Percentiles rank a stretch among this genome's conserved stretches.
These are phyloP conservation scores for Empis livida DNA, from an alignment of 2,888 invertebrate species.

Conservation along the genomic window DNA sequence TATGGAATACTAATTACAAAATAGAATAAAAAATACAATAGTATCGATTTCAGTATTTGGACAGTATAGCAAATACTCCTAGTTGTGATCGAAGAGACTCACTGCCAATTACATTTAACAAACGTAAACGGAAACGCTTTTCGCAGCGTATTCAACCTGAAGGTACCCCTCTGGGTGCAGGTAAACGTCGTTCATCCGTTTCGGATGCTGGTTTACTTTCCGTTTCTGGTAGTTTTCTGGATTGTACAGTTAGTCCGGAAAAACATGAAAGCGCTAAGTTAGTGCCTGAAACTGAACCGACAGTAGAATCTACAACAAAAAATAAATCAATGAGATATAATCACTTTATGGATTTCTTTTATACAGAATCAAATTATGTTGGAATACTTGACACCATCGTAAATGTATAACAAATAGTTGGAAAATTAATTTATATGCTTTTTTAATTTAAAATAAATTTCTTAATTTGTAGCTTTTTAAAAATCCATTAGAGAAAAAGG, in stretches of 20 bases:
- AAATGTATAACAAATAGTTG: slow-evolving; percentile 43
- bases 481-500: slow-evolving; percentile 77
- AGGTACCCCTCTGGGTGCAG: slow-evolving; percentile 32
- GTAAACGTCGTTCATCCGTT: slow-evolving; percentile 72
- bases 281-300: slow-evolving; percentile 21
- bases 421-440: not conserved
- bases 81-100: slow-evolving; percentile 43
- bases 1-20: slow-evolving; percentile 41
- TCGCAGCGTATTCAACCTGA: slow-evolving; percentile 34
- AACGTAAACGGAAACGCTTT: slow-evolving; percentile 73
- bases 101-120: slow-evolving; percentile 38
- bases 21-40: not conserved
- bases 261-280: slow-evolving; percentile 37
- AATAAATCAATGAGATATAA: slow-evolving; percentile 36
- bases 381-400: slow-evolving; percentile 87
- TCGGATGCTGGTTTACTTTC: slow-evolving; percentile 75
- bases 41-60: slow-evolving; percentile 24
- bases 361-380: slow-evolving; percentile 97
- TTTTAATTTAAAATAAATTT: slow-evolving; percentile 1
- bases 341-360: slow-evolving; percentile 67
- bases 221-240: slow-evolving; percentile 77
- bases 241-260: slow-evolving; percentile 75
- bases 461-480: slow-evolving; percentile 67
- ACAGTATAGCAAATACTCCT: slow-evolving; percentile 35
- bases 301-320: slow-evolving; percentile 27